A percentile compares a stretch with the other conserved stretches of the same genome.
Evolutionary conservation across 2,113 vertebrate genomes (phyloP).

Genomic region (Pygoscelis antarcticus): DNA sequence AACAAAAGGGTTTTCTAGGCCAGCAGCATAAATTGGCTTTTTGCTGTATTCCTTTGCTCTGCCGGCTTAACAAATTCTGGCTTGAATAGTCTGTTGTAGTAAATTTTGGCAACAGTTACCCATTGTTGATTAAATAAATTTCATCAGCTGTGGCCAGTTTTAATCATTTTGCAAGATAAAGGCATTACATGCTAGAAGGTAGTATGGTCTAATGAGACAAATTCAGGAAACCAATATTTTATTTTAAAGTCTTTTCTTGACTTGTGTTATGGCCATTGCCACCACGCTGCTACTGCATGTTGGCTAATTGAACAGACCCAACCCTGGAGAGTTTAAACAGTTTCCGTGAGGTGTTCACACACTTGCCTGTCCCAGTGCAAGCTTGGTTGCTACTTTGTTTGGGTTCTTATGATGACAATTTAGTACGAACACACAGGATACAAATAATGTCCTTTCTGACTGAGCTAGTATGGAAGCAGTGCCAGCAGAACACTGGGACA

Average conservation of each 20-base stretch:
- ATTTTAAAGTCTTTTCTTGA: not conserved
- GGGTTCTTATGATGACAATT: not conserved
- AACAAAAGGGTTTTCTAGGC: not conserved
- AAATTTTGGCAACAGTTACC: not conserved
- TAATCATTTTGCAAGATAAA: not conserved
- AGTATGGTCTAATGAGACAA: not conserved
- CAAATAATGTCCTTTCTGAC: not conserved
- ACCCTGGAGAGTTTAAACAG: not conserved
- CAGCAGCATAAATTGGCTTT: not conserved
- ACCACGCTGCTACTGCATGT: not conserved
- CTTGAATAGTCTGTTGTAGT: not conserved
- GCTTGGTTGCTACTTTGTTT: not conserved
- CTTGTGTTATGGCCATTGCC: not conserved
- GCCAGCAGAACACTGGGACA: not conserved
- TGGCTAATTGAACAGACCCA: not conserved
- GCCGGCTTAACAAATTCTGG: not conserved
- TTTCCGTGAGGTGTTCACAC: not conserved
- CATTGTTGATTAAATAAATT: not conserved
- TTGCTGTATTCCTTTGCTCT: not conserved
- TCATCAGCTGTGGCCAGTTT: not conserved
- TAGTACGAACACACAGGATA: not conserved
- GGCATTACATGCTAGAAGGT: not conserved
- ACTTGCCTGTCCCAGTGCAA: not conserved
- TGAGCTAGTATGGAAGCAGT: not conserved
- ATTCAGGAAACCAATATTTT: not conserved